These are phyloP conservation scores for Helicoverpa armigera DNA, from an alignment of 1,140 invertebrate species.

Conservation along the genomic window DNA sequence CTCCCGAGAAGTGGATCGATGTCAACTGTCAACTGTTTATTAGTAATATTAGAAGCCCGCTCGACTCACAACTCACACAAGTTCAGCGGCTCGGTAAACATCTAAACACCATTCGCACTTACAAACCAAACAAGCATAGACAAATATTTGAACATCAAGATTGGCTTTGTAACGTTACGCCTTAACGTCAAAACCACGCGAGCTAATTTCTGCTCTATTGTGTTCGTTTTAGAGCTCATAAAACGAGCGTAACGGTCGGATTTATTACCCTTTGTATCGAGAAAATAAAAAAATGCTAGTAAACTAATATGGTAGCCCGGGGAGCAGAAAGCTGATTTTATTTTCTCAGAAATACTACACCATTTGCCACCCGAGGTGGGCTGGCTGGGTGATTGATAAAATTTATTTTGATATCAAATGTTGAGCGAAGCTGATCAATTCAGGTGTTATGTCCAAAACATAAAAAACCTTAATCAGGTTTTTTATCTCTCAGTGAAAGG, in stretches of 20 bases:
- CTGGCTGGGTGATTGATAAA: conserved; percentile 26
- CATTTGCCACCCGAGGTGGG: conserved; percentile 52
- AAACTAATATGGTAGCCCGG: conserved; percentile 79
- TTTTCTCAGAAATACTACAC: conserved; percentile 76
- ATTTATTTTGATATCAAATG: conserved; percentile 55
- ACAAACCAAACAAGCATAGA: conserved; percentile 83
- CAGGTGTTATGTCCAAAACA: background rate
- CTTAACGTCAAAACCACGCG: conserved; percentile 54
- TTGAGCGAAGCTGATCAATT: background rate
- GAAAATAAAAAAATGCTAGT: conserved; percentile 68
- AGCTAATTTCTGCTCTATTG: conserved; percentile 68
- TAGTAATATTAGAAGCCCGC: conserved; percentile 78
- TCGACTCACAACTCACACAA: conserved; percentile 71
- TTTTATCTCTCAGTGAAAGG: background rate
- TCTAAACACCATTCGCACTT: conserved; percentile 85
- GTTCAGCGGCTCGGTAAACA: conserved; percentile 82
- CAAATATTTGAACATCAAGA: conserved; percentile 84
- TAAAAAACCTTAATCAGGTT: too few relatives aligned
- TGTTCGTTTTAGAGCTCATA: conserved; percentile 59
- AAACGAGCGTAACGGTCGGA: conserved; percentile 41
- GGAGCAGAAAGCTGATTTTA: conserved; percentile 75
- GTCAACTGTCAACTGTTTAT: conserved; percentile 81
- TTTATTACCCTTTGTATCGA: conserved; percentile 61
- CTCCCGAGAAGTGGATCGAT: conserved; percentile 64
- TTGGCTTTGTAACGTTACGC: conserved; percentile 73